Base-by-base conservation (phyloP, 2,888 invertebrate genomes). In the Eremobia ochroleuca region DNA sequence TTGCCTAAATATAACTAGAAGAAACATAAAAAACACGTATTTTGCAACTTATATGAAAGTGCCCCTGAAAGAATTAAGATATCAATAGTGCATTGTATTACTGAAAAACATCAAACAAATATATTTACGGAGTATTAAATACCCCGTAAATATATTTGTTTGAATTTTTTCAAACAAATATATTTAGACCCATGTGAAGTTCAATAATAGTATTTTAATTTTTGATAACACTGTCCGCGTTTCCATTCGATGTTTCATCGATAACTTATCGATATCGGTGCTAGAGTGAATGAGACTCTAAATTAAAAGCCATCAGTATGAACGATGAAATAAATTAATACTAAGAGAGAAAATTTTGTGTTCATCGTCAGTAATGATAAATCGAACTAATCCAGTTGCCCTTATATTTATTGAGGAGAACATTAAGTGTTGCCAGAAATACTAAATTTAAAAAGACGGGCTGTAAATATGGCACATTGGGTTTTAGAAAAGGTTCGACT, bases 251-350 rank as follows among this genome's bases (percentile, higher is more conserved):
- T 34, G 25, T 59, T n/a, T 34, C 62, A 68, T 67, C 66, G 37
- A 67, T 49, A 68, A 34, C 13, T 61, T 61, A 78, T 78, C 79
- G 79, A 81, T 84, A 84, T 84, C 68, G 68, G 72, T 72, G 64
- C 64, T 72, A 72, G 52, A 78, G 43, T 31, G 52, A 58, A 46
- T 59, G 15, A 25, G 25, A n/a, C 49, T 67, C 49, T 82, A 70
- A 58, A 55, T 34, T 11, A 6, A 18, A 55, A 49, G 9, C 25
- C 58, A 37, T 62, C 52, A 34, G 55, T 31, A n/a, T 74, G 13
- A 46, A 52, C n/a, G 55, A 67, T 82, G 83, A 68, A 79, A 84
- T 84, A 59, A 71, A 68, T 77, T 58, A 52, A 58, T 46, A 34
- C 6, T 84, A 73, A 65, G 64, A 73, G 52, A 58, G 34, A 73